Percentiles rank a stretch among this genome's conserved stretches.
phyloP scores from a whole-genome alignment of 2,113 vertebrate species.

The Pantherophis guttatus region DNA sequence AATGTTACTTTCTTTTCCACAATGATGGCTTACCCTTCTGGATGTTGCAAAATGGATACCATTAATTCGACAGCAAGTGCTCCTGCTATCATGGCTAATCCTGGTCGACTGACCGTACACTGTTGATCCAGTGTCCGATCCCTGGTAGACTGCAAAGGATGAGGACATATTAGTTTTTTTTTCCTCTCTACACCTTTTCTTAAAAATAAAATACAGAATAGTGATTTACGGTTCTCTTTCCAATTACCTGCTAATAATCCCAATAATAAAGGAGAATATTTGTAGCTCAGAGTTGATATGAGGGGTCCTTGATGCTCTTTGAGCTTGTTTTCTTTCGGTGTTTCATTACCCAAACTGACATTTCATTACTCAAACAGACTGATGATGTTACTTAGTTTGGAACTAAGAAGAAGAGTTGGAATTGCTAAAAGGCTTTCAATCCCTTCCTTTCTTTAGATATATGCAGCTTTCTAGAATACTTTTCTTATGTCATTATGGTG shows the following conservation, averaged over 20 bases:
- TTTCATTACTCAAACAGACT: neutral
- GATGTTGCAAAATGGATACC: conserved; percentile 94
- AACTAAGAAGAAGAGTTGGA: neutral
- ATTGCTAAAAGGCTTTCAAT: neutral
- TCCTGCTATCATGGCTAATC: conserved; percentile 93
- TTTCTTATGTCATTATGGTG: neutral
- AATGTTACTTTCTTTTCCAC: neutral
- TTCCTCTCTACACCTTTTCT: neutral
- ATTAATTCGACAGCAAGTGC: conserved; percentile 95
- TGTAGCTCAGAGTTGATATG: neutral
- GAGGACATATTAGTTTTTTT: neutral
- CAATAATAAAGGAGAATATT: neutral
- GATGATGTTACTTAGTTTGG: neutral
- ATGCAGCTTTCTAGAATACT: neutral
- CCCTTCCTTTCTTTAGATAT: neutral
- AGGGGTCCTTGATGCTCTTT: neutral
- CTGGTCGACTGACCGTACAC: conserved; percentile 94
- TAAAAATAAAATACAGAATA: neutral
- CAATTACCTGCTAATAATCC: neutral
- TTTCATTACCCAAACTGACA: neutral
- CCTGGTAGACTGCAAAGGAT: conserved; percentile 84
- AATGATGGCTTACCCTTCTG: conserved; percentile 83
- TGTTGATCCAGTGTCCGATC: conserved; percentile 97
- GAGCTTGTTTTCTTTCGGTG: no score
- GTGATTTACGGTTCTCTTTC: neutral